These are phyloP conservation scores for Scylla paramamosain DNA, from an alignment of 1,140 invertebrate species.

Conservation along the genomic window DNA sequence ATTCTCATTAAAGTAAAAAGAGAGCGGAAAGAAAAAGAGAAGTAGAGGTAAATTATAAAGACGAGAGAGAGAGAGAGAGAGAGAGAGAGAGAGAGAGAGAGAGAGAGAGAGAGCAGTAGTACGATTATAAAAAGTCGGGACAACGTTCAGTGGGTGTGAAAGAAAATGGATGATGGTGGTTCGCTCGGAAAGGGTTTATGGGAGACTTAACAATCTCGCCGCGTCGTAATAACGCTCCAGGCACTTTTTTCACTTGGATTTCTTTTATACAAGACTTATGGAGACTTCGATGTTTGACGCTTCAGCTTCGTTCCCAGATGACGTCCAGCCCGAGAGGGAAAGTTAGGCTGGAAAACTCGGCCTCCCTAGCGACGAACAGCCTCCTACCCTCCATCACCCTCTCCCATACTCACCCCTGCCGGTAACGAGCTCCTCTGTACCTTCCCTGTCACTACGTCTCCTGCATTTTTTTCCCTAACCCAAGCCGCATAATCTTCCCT, in stretches of 20 bases:
- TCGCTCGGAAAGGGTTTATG: not conserved
- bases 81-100: not conserved
- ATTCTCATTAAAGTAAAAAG: not conserved
- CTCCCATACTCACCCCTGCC: not conserved
- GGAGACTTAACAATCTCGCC: constrained; percentile 1
- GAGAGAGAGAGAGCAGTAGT: not conserved
- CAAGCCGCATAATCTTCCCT: no score
- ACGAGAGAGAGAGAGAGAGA: not conserved
- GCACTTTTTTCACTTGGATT: not conserved
- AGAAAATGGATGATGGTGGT: constrained; percentile 9
- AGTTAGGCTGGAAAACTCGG: not conserved
- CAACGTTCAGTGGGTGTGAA: constrained; percentile 10
- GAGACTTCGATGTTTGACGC: not conserved
- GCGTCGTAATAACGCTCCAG: not conserved
- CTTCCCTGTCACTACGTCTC: not conserved
- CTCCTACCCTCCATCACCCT: not conserved
- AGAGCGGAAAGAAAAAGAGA: not conserved
- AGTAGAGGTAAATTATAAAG: not conserved
- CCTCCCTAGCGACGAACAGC: not conserved
- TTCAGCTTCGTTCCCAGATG: not conserved
- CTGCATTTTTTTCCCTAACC: no score
- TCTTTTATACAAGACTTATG: not conserved
- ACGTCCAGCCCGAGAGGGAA: not conserved
- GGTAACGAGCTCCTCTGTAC: not conserved
- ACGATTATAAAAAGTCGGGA: not conserved